Evolutionary conservation across 2,797 vertebrate species (phyloP).

Genomic region (Linurgus olivaceus): DNA sequence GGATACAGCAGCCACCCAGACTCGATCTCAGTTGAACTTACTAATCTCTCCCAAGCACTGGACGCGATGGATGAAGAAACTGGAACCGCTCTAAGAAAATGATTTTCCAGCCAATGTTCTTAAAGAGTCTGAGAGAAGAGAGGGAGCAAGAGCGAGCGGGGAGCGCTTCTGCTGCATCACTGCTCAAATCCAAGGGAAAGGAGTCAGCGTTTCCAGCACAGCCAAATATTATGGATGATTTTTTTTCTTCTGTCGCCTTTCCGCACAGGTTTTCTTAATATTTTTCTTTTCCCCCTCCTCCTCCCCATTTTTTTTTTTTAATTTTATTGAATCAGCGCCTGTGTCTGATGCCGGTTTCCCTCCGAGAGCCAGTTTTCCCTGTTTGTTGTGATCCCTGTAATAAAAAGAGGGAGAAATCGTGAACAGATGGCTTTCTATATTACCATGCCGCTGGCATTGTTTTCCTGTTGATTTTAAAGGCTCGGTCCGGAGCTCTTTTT

Average conservation of each 20-base stretch:
- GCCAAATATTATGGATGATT: constrained; percentile 71
- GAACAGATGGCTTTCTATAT: constrained; percentile 36
- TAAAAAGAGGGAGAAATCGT: neutral
- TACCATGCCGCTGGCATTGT: constrained; percentile 9
- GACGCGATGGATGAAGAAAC: constrained; percentile 58
- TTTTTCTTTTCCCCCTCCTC: neutral
- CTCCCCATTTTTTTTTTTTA: neutral
- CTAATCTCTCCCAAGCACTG: constrained; percentile 10
- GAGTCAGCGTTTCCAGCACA: constrained; percentile 64
- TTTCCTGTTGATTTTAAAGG: constrained; percentile 24
- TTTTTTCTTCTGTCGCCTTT: constrained; percentile 28
- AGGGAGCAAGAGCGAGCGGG: constrained; percentile 30
- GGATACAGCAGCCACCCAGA: constrained; percentile 60
- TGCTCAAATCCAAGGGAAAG: constrained; percentile 61
- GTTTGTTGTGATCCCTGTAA: constrained; percentile 5
- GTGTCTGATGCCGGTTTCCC: neutral
- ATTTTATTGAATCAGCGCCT: neutral
- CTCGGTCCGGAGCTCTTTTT: neutral
- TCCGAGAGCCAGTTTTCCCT: neutral
- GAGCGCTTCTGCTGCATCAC: constrained; percentile 55
- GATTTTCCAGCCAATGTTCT: constrained; percentile 29
- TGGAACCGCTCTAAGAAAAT: constrained; percentile 42
- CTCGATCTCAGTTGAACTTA: constrained; percentile 30
- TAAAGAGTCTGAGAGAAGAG: constrained; percentile 29
- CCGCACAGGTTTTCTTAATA: constrained; percentile 47